A percentile compares a stretch with the other conserved stretches of the same genome.
Conservation (phyloP, 2,113 vertebrate species). For the Lichenostomus cassidix region DNA sequence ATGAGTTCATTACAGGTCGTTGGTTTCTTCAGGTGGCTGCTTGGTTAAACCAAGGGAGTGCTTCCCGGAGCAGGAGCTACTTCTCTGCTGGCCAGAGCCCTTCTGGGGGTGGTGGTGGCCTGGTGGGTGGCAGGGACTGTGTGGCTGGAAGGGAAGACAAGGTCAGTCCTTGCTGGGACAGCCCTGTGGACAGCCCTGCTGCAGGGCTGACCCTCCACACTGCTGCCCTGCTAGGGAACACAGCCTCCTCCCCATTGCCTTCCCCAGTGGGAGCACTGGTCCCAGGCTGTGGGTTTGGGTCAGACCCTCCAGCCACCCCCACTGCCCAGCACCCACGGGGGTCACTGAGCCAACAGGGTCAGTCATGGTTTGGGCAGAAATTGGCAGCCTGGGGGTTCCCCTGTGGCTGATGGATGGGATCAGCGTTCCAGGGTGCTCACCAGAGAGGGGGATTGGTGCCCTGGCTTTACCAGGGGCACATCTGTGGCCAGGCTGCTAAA, state of each 20-base stretch:
- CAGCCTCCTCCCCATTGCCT: not conserved
- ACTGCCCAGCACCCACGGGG: not conserved
- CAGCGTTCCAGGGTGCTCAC: rapidly evolving
- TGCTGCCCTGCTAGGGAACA: rapidly evolving
- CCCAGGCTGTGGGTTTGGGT: not conserved
- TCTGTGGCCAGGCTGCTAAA: not conserved
- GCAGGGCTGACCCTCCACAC: not conserved
- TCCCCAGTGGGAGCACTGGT: not conserved
- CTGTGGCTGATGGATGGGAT: rapidly evolving
- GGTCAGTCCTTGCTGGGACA: not conserved
- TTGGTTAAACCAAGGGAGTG: not conserved
- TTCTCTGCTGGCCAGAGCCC: not conserved
- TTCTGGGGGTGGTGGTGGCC: rapidly evolving
- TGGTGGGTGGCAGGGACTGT: not conserved
- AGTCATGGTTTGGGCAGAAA: not conserved
- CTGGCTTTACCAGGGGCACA: not conserved
- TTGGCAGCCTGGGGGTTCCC: not conserved
- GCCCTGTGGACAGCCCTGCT: not conserved
- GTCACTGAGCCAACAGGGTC: not conserved
- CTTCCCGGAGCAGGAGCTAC: not conserved
- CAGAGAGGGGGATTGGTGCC: not conserved
- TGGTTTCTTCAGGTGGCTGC: not conserved
- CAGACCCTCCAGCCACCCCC: not conserved
- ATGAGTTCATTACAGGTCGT: not conserved
- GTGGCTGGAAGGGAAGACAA: not conserved